Evolutionary conservation across 2,888 invertebrate species (phyloP), one percentile per base, ranked within the genome.

Genomic region (Bembecia ichneumoniformis): DNA sequence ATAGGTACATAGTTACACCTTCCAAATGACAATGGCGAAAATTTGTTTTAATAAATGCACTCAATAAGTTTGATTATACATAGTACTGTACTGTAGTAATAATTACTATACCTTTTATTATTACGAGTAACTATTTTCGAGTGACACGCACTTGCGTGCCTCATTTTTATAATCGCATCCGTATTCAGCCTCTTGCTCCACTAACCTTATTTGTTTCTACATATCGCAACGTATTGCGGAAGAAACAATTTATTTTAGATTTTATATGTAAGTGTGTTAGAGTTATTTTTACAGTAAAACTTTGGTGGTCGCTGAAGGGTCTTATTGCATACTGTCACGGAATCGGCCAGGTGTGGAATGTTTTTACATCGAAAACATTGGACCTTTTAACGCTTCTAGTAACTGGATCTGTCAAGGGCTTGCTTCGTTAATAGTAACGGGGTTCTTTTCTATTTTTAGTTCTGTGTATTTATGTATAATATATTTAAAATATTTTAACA

Each of bases 241-340:
- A 49, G 20, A 50, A 55, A 50, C 48, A 48, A 51, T 50, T 47
- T 28, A 58, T 58, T 43, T 48, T 57, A 34, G 52, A 50, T 66
- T 57, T 55, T 74, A 68, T 59, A 11, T 1, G 9, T 14, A 17
- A 35, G 0, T 0, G 0, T 10, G 50, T 68, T 68, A 58, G 63
- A 34, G 20, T 46, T 28, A 34, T n/a, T 61, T 54, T 43, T 17
- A 11, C 14, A 13, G 13, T 28, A 55, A 54, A 57, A 48, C 46
- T 53, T 52, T 56, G 55, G 62, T 57, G 55, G 52, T 49, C 58
- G 56, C 59, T 58, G 57, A 59, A 67, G 64, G 63, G 64, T 68
- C 77, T 82, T 82, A 83, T 82, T 78, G 77, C 74, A 63, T 67
- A 70, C 67, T 75, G 77, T 80, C 83, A 82, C 83, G 83, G 66